Conservation (phyloP, 2,888 invertebrate genomes). For the Nemurella pictetii region DNA sequence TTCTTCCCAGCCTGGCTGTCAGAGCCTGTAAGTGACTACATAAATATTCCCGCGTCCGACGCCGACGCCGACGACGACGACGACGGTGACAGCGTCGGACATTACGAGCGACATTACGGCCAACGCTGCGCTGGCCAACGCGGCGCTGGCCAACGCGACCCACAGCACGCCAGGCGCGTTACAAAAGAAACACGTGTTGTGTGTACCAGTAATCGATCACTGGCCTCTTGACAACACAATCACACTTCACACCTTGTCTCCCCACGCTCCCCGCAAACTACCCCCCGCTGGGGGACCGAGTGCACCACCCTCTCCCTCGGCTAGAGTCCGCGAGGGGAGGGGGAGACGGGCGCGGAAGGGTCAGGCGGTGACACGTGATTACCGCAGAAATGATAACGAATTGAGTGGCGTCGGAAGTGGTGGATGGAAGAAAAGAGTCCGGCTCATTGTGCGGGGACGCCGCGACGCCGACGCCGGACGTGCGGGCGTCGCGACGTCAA, state of each 20-base stretch:
- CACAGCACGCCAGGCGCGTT: neutral
- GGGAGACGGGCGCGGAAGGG: neutral
- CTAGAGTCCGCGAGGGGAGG: too few species aligned
- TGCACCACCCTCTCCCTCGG: neutral
- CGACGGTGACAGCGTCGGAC: too few species aligned
- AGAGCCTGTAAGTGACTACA: neutral
- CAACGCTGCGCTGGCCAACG: neutral
- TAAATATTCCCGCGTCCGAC: neutral
- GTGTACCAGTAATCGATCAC: constrained; percentile 25
- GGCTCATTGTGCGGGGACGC: neutral
- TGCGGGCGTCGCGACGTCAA: constrained; percentile 15
- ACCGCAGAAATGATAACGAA: constrained; percentile 23
- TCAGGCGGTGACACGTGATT: constrained; percentile 24
- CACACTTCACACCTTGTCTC: constrained; percentile 29
- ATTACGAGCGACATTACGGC: constrained; percentile 7
- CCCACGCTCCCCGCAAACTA: neutral
- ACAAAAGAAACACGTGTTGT: constrained; percentile 27
- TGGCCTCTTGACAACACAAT: constrained; percentile 27
- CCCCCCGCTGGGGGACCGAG: too few species aligned
- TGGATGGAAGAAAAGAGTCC: neutral
- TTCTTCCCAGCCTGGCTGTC: neutral
- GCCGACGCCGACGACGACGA: too few species aligned
- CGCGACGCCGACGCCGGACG: neutral
- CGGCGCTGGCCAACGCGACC: neutral
- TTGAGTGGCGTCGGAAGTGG: constrained; percentile 5